These are phyloP conservation scores for Calameuta pallipes DNA, from an alignment of 2,888 invertebrate genomes.

Conservation along the genomic window DNA sequence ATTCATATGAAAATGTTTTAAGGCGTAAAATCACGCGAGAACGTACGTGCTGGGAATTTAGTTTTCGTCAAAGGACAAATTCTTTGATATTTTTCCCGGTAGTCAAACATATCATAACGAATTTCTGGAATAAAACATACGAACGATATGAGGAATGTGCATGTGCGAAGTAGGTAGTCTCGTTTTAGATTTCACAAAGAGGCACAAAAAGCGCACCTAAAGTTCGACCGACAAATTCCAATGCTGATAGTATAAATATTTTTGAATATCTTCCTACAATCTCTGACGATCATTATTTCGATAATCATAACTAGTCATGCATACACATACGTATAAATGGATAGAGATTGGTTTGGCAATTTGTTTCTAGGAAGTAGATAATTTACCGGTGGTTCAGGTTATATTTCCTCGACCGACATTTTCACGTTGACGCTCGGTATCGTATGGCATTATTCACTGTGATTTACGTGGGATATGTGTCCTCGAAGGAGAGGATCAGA, in stretches of 20 bases:
- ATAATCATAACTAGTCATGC: too few relatives aligned
- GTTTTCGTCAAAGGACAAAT: background rate
- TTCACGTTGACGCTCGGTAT: background rate
- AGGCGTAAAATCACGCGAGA: background rate
- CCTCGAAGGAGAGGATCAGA: background rate
- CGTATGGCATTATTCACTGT: background rate
- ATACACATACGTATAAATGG: too few relatives aligned
- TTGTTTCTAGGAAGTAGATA: background rate
- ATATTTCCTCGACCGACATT: background rate
- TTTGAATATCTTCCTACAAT: background rate
- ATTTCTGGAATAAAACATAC: background rate
- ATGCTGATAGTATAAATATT: background rate
- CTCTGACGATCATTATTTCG: too few relatives aligned
- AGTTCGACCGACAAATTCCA: background rate
- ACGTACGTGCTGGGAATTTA: background rate
- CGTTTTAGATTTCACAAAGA: background rate
- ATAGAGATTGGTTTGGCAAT: background rate
- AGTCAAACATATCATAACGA: background rate
- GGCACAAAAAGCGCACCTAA: background rate
- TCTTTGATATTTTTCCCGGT: background rate
- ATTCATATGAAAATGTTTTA: background rate
- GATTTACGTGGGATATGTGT: background rate
- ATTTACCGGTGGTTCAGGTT: background rate
- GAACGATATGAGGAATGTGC: background rate
- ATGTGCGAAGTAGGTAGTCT: background rate